Evolutionary conservation across 2,888 invertebrate genomes (phyloP).

Genomic region (Xanthorhoe spadicearia): DNA sequence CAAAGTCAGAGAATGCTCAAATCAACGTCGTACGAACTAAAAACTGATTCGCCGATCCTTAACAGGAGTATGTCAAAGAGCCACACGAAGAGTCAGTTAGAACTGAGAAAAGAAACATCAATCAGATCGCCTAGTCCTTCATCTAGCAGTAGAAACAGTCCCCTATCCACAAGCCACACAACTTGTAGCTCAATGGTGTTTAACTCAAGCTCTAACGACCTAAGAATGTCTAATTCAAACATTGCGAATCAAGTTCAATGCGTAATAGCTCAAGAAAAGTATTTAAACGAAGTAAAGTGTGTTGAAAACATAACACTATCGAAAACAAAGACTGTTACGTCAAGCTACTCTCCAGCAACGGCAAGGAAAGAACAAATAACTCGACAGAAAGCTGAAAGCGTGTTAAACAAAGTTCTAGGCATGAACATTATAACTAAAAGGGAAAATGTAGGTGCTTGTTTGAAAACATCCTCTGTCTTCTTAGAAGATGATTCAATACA

Average conservation of each 20-base stretch:
- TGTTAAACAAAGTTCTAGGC: slow-evolving; percentile 78
- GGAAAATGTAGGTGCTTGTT: slow-evolving; percentile 73
- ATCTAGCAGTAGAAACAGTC: slow-evolving; percentile 81
- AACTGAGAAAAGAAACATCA: slow-evolving; percentile 74
- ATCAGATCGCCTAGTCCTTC: slow-evolving; percentile 78
- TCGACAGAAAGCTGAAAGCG: slow-evolving; percentile 79
- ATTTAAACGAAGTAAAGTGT: slow-evolving; percentile 79
- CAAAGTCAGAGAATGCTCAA: slow-evolving; percentile 81
- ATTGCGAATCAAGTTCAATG: slow-evolving; percentile 80
- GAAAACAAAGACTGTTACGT: slow-evolving; percentile 63
- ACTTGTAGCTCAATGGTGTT: slow-evolving; percentile 84
- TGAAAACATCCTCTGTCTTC: slow-evolving; percentile 78
- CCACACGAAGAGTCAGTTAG: slow-evolving; percentile 74
- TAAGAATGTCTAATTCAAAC: slow-evolving; percentile 80
- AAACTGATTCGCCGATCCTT: slow-evolving; percentile 75
- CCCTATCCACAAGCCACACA: slow-evolving; percentile 80
- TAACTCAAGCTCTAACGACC: slow-evolving; percentile 80
- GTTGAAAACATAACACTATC: slow-evolving; percentile 79
- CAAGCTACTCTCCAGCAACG: slow-evolving; percentile 70
- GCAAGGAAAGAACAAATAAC: slow-evolving; percentile 76
- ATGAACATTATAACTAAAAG: slow-evolving; percentile 78
- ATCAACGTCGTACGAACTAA: slow-evolving; percentile 78
- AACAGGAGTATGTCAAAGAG: slow-evolving; percentile 66
- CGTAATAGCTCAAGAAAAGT: slow-evolving; percentile 83
- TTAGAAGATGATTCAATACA: slow-evolving; percentile 76